Evolutionary conservation across 2,797 vertebrate species (phyloP), one percentile per base, ranked within the genome.

Genomic region (Oreochromis mossambicus): DNA sequence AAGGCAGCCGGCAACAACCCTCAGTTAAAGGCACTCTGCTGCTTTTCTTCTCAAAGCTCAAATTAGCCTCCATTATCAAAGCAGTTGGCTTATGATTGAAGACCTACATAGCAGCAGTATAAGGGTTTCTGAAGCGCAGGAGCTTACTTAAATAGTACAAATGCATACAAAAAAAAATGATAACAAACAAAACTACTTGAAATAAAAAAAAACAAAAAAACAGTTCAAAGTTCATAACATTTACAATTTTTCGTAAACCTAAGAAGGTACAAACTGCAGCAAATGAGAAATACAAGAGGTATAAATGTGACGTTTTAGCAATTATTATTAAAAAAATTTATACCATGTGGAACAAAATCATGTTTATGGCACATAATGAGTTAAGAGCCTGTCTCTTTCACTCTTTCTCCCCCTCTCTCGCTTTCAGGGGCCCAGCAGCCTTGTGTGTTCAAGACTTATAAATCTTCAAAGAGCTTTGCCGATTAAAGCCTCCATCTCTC

Each of bases 391-490:
- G 36, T 84, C 82, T 66, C 80, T 81, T 73, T 80, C 84, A 63
- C 77, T 56, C 75, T 77, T 73, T 78, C 84, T 70, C 77, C 73
- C 87, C 89, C 92, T 87, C 78, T 36, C 88, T 86, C 88, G 84
- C 78, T 90, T 84, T 95, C 94, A 96, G 96, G 94, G 97, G 96
- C 96, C 96, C 93, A 92, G 93, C 95, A 96, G 95, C 95, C 96
- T 95, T 96, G 96, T 96, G 96, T 96, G 96, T 97, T 97, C 96
- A 97, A 96, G 95, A 95, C 96, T 96, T 96, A 94, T 93, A 97
- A 97, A 97, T 97, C 97, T 98, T 98, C 98, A 98, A 98, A 98
- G 97, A 92, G 92, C 95, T 96, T 90, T 54, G 85, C 91, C 88
- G 91, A 92, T 94, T 87, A 24, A 86, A 86, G 91, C 83, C 50